A percentile compares a stretch with the other conserved stretches of the same genome.
phyloP scores from a whole-genome alignment of 2,113 vertebrate genomes.

The Nycticebus coucang region DNA sequence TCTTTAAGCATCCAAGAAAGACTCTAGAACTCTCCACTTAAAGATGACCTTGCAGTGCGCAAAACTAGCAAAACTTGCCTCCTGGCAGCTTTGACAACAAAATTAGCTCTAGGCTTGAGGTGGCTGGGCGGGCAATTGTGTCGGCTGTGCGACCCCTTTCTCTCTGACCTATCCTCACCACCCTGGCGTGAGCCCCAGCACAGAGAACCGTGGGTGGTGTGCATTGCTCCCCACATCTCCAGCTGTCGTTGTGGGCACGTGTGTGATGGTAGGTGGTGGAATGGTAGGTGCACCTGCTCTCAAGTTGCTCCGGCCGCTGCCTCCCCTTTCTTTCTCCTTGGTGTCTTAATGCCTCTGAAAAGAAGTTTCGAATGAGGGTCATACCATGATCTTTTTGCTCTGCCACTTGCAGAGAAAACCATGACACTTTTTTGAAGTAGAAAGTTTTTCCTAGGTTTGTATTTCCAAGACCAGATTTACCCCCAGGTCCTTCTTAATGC shows the following conservation, averaged over 20 bases:
- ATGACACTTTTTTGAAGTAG: not conserved
- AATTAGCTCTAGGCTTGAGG: not conserved
- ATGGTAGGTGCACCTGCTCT: not conserved
- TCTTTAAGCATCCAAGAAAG: not conserved
- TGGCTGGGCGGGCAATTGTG: too few relatives aligned
- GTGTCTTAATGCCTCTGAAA: not conserved
- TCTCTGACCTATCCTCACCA: not conserved
- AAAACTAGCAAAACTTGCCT: not conserved
- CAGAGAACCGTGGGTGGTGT: fast-evolving
- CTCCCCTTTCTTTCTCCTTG: not conserved
- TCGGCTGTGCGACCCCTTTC: not conserved
- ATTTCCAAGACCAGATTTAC: not conserved
- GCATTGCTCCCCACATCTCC: fast-evolving
- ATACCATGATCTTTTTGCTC: not conserved
- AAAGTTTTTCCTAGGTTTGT: not conserved
- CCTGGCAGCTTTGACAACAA: not conserved
- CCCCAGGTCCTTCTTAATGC: too few relatives aligned
- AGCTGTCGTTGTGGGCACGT: fast-evolving
- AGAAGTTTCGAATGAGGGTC: not conserved
- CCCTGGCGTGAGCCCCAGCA: fast-evolving
- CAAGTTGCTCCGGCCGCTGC: not conserved
- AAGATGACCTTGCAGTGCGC: too few relatives aligned
- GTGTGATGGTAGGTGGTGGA: too few relatives aligned
- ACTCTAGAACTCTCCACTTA: not conserved
- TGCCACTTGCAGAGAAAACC: not conserved